Evolutionary conservation across 2,113 vertebrate genomes (phyloP).

Genomic region (Chauna torquata): DNA sequence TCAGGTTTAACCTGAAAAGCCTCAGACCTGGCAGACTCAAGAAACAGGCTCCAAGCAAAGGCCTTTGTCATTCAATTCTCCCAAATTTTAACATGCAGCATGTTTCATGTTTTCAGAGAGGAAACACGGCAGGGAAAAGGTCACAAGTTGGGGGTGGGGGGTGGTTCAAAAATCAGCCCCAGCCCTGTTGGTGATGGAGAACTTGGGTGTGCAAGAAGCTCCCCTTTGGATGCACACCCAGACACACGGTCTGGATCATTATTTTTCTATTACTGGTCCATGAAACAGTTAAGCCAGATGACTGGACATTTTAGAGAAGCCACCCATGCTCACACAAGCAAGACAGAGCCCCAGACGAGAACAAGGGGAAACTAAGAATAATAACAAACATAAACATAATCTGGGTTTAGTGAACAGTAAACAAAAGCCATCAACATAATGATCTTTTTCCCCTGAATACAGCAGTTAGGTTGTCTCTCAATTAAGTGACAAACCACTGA

Average conservation of each 20-base stretch:
- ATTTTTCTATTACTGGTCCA: neutral
- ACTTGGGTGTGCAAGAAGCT: neutral
- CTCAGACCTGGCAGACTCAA: neutral
- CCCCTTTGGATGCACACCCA: accelerated
- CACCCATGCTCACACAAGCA: neutral
- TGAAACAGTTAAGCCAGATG: neutral
- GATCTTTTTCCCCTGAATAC: neutral
- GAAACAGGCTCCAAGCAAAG: neutral
- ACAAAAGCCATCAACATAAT: neutral
- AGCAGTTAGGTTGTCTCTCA: neutral
- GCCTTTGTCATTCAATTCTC: neutral
- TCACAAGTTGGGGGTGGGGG: neutral
- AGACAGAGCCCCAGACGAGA: neutral
- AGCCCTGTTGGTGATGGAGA: neutral
- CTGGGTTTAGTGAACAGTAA: neutral
- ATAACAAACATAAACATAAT: neutral
- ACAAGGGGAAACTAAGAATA: neutral
- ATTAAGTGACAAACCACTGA: neutral
- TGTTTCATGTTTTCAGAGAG: neutral
- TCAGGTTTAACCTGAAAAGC: slow-evolving; percentile 11
- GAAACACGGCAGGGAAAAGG: neutral
- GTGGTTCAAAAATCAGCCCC: neutral
- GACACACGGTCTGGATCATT: neutral
- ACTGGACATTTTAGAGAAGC: neutral
- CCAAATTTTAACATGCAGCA: neutral